Conservation (phyloP, 2,797 vertebrate genomes). For the Gymnodraco acuticeps region DNA sequence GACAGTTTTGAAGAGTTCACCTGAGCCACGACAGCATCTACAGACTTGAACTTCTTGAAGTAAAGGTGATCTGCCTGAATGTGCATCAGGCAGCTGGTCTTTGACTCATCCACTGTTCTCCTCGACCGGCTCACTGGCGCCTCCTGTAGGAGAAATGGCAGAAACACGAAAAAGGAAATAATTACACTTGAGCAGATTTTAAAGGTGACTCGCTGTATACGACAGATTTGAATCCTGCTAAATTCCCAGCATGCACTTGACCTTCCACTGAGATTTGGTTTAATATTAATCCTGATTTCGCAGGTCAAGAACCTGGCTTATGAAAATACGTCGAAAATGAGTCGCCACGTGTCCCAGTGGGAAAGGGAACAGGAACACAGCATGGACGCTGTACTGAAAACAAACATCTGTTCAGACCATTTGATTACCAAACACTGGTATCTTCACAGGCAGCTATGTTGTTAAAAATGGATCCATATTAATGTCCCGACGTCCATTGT, state of each 20-base stretch:
- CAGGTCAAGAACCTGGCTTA: too few relatives aligned
- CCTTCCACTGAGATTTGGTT: neutral
- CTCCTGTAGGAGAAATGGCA: too few relatives aligned
- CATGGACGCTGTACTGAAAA: slow-evolving; percentile 34
- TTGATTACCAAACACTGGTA: slow-evolving; percentile 54
- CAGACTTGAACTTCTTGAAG: too few relatives aligned
- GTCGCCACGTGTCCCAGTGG: slow-evolving; percentile 7
- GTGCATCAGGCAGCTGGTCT: too few relatives aligned
- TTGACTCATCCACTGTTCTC: too few relatives aligned
- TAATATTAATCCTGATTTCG: neutral
- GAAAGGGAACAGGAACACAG: slow-evolving; percentile 19
- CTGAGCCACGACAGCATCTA: too few relatives aligned
- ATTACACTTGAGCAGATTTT: too few relatives aligned
- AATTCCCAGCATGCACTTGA: neutral
- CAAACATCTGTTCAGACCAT: slow-evolving; percentile 76
- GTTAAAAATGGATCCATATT: slow-evolving; percentile 67
- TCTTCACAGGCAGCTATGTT: slow-evolving; percentile 47
- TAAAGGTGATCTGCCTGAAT: too few relatives aligned
- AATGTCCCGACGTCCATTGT: slow-evolving; percentile 41
- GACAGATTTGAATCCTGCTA: neutral
- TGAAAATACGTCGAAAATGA: slow-evolving; percentile 5
- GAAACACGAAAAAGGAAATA: too few relatives aligned
- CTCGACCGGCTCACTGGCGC: too few relatives aligned
- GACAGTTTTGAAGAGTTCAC: too few relatives aligned
- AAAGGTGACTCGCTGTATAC: too few relatives aligned